Percentiles rank a stretch among this genome's conserved stretches.
Conservation (phyloP, 2,888 invertebrate genomes). For the Chloromyia formosa region DNA sequence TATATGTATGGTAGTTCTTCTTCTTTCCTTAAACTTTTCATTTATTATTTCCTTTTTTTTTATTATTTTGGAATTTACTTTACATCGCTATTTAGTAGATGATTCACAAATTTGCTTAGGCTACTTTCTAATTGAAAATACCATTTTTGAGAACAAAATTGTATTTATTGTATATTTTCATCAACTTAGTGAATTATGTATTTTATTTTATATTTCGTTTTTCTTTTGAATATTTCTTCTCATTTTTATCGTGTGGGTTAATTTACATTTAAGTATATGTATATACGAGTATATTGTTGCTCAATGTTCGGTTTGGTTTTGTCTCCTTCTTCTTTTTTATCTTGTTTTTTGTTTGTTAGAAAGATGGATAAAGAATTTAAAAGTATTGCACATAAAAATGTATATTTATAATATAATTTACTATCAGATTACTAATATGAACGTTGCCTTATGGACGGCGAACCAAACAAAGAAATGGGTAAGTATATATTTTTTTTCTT, state of each 20-base stretch:
- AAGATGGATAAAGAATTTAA: not conserved
- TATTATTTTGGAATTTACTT: not conserved
- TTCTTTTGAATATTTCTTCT: not conserved
- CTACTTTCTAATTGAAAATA: not conserved
- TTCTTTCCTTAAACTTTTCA: not conserved
- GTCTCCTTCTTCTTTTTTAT: no score
- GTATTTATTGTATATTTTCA: not conserved
- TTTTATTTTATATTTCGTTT: not conserved
- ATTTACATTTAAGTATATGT: not conserved
- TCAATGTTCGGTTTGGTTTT: not conserved
- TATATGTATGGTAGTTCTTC: not conserved
- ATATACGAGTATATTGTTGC: not conserved
- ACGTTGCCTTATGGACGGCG: no score
- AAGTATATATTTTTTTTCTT: not conserved
- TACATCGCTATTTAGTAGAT: not conserved
- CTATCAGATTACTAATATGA: not conserved
- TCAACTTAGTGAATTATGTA: no score
- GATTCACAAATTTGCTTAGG: not conserved
- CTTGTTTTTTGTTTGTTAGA: no score
- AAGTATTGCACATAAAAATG: conserved; percentile 9
- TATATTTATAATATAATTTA: not conserved
- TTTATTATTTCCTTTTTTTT: not conserved
- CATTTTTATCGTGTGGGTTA: not conserved
- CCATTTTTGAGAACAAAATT: not conserved
- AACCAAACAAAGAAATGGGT: no score